Percentiles rank a stretch among this genome's conserved stretches.
Conservation (phyloP, 2,113 vertebrate genomes). For the Proterorhinus semilunaris region DNA sequence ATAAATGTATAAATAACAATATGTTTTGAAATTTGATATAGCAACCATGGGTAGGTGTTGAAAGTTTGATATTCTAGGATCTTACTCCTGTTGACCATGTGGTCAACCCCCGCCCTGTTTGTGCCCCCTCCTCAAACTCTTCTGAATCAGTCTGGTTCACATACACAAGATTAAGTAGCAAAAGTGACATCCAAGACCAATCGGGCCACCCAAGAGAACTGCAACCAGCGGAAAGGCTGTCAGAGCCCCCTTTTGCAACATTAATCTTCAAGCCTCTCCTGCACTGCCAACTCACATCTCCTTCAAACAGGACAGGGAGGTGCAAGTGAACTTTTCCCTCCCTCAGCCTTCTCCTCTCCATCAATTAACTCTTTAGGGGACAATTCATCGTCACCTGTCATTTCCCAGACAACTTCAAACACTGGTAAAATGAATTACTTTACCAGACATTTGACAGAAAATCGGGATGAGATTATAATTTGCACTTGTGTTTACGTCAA, state of each 20-base stretch:
- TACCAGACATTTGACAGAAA: constrained; percentile 58
- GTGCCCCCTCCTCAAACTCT: constrained; percentile 57
- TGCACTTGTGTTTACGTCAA: constrained; percentile 18
- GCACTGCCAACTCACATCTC: constrained; percentile 94
- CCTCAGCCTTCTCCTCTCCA: constrained; percentile 67
- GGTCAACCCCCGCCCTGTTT: constrained; percentile 38
- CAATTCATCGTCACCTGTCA: constrained; percentile 70
- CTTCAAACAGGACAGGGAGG: constrained; percentile 85
- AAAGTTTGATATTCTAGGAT: constrained; percentile 40
- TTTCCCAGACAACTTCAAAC: constrained; percentile 68
- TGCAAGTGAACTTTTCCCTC: constrained; percentile 72
- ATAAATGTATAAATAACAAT: no score
- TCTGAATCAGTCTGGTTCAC: constrained; percentile 91
- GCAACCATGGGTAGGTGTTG: constrained; percentile 24
- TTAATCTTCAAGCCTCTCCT: constrained; percentile 96
- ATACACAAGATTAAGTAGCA: constrained; percentile 99
- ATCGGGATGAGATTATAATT: constrained; percentile 18
- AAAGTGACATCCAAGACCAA: constrained; percentile 99
- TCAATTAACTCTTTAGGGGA: constrained; percentile 82
- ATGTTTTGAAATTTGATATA: not conserved
- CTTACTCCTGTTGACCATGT: constrained; percentile 75
- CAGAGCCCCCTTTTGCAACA: constrained; percentile 92
- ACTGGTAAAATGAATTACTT: constrained; percentile 55
- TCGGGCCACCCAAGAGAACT: constrained; percentile 96
- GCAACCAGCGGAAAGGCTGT: constrained; percentile 93